Base-by-base conservation (phyloP, 2,888 invertebrate species). In the Gnatocerus cornutus region DNA sequence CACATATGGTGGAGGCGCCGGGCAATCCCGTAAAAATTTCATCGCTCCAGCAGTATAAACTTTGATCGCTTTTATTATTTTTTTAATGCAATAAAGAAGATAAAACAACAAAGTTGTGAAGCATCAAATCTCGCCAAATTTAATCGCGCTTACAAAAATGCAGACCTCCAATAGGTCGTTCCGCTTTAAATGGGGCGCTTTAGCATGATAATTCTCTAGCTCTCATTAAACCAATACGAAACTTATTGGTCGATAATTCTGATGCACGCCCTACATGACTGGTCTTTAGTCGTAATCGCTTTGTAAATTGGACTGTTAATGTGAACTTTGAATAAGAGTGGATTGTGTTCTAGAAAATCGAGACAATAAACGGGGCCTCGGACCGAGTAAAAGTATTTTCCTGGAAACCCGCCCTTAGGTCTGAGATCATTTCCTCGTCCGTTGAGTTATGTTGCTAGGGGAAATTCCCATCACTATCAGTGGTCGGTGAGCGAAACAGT, bases 361-460 rank as follows among this genome's bases (percentile, higher is more conserved):
- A 21, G 4, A 21, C 21, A 21, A 21, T 21, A 21, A 21, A 4
- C 21, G 4, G 21, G 21, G 21, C 21, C 1, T 4, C 37, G 9
- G 37, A 37, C 1, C 7, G n/a, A 7, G 37, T 37, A 2, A n/a
- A 37, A 37, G 48, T 48, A 48, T 48, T 48, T 48, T 48, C 27
- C 4, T 10, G 27, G 27, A 16, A 27, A 12, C 9, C 37, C 16
- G 16, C 10, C 39, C 21, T 55, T 9, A 13, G 37, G 52, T 16
- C 33, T 4, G 8, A 4, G 45, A 48, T 13, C 29, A 37, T 58
- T 66, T 58, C 46, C 48, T 58, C 39, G 12, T 48, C 6, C 53
- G 45, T 66, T 66, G 53, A 66, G 50, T 58, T 53, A 65, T 56
- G 66, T 56, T 50, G 56, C 8, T 66, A 10, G 61, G 61, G 61